A percentile compares a stretch with the other conserved stretches of the same genome.
phyloP scores from a whole-genome alignment of 2,888 invertebrate genomes.

The Thymelicus lineola region DNA sequence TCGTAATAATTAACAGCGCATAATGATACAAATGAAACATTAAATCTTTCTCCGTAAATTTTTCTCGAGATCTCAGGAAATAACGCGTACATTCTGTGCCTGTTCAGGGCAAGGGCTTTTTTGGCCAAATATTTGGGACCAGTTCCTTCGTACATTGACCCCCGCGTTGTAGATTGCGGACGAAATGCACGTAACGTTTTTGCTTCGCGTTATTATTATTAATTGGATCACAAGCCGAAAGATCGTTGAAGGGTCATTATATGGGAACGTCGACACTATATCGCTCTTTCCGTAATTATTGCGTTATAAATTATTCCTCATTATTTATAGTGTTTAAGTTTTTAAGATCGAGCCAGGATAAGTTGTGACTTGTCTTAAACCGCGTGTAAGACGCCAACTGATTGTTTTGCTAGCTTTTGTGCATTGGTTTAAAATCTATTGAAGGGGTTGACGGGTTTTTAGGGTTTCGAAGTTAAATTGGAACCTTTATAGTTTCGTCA shows the following conservation, averaged over 20 bases:
- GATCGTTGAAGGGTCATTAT: slow-evolving; percentile 63
- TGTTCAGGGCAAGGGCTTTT: slow-evolving; percentile 65
- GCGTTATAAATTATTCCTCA: not conserved
- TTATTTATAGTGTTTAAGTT: too few relatives aligned
- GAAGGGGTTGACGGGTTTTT: too few relatives aligned
- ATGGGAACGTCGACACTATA: slow-evolving; percentile 42
- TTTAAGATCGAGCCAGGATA: too few relatives aligned
- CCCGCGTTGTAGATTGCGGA: slow-evolving; percentile 68
- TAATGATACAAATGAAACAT: too few relatives aligned
- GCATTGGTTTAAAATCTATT: too few relatives aligned
- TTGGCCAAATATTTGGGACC: slow-evolving; percentile 76
- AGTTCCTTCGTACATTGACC: slow-evolving; percentile 69
- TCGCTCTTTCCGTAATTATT: not conserved
- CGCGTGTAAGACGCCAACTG: too few relatives aligned
- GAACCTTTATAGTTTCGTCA: too few relatives aligned
- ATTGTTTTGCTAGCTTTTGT: too few relatives aligned
- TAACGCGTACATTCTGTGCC: slow-evolving; percentile 36
- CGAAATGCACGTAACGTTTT: slow-evolving; percentile 78
- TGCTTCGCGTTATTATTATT: slow-evolving; percentile 77
- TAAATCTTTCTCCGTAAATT: not conserved
- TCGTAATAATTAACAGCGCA: too few relatives aligned
- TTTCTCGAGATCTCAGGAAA: not conserved
- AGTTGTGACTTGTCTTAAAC: too few relatives aligned
- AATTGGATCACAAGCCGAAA: slow-evolving; percentile 77
- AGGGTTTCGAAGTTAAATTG: too few relatives aligned